Evolutionary conservation across 2,888 invertebrate genomes (phyloP), one percentile per base, ranked within the genome.

Genomic region (Caenorhabditis doughertyi): DNA sequence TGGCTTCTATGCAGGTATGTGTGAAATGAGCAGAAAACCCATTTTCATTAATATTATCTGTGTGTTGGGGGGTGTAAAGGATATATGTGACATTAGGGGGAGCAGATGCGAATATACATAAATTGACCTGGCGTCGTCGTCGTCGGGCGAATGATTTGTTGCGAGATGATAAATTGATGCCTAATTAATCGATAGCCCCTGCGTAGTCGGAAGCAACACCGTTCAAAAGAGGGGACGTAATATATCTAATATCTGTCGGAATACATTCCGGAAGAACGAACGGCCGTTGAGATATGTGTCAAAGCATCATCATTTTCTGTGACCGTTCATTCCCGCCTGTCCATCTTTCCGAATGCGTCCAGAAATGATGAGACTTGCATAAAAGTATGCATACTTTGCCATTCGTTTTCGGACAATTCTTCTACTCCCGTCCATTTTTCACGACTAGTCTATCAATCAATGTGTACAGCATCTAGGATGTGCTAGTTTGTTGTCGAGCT

Each of bases 1-100:
- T 81, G 84, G 84, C 47, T 71, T 81, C 64, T 84, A 81, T 51
- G 84, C 84, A 70, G 84, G 84, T 84, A 67, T 16, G 74, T 62
- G 25, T 27, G 29, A 35, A 2, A 39, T 39, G 39, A 39, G 39
- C 39, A 9, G 27, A 47, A 67, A 76, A 76, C 39, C 39, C 60
- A 70, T 68, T 68, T 62, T 68, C 68, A 77, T 77, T 77, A 77
- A 68, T 77, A 55, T 68, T 16, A 35, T 47, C 25, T n/a, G n/a
- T n/a, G n/a, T n/a, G n/a, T n/a, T n/a, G n/a, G n/a, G 32, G 13
- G 49, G 27, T 3, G n/a, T 25, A 16, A 35, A 3, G 21, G 11
- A 18, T n/a, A 21, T 13, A 16, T 4, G 56, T 76, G 60, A 56
- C 56, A 76, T 58, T 56, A 35, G 44, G 25, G 25, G 44, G 51